Conservation (phyloP, 2,113 vertebrate species). For the Gobio gobio region DNA sequence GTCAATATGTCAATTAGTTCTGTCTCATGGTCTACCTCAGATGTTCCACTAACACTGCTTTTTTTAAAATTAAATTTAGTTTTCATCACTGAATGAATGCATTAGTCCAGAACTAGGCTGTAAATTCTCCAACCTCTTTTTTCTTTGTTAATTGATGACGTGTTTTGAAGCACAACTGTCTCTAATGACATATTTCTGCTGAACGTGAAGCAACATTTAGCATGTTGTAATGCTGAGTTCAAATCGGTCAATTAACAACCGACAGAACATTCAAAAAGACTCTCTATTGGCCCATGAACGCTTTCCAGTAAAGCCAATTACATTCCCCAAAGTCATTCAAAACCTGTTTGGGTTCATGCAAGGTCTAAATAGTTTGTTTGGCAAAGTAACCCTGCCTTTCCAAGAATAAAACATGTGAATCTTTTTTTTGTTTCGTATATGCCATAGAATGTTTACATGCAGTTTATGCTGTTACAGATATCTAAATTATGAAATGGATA, state of each 20-base stretch:
- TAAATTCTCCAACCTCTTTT: neutral
- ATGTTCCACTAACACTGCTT: neutral
- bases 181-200: constrained; percentile 10
- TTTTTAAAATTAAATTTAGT: neutral
- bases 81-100: neutral
- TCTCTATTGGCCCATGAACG: constrained; percentile 8
- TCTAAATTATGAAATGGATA: constrained; percentile 37
- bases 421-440: constrained; percentile 3
- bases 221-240: constrained; percentile 2
- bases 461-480: constrained; percentile 48
- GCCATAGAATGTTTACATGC: constrained; percentile 52
- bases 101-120: neutral
- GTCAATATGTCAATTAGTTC: constrained; percentile 4
- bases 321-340: constrained; percentile 34
- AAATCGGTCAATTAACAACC: constrained; percentile 30
- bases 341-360: constrained; percentile 20
- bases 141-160: neutral
- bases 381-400: constrained; percentile 37
- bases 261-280: constrained; percentile 40
- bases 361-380: constrained; percentile 32
- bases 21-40: neutral
- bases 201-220: neutral
- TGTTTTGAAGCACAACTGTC: neutral
- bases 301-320: constrained; percentile 40
- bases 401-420: constrained; percentile 41